These are phyloP conservation scores for Umimayanthus kanabou DNA, from an alignment of 92 coral and sea anemone species.

Conservation along the genomic window DNA sequence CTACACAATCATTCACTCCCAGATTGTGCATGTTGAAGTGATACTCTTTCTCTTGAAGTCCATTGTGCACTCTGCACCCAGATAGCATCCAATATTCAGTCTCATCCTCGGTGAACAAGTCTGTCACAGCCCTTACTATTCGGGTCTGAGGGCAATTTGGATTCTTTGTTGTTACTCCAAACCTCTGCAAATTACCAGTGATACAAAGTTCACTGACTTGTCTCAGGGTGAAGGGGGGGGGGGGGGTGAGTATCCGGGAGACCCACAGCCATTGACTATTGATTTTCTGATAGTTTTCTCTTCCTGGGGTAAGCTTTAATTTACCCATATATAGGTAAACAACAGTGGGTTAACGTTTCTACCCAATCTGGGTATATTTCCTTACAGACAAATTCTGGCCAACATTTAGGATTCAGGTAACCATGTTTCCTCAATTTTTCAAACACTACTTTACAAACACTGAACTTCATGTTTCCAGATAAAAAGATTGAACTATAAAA, in stretches of 20 bases:
- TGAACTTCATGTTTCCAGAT: too few relatives aligned
- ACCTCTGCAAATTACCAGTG: conserved; percentile 62
- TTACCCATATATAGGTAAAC: too few relatives aligned
- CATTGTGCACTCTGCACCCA: conserved; percentile 93
- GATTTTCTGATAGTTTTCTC: too few relatives aligned
- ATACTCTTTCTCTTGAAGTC: conserved; percentile 89
- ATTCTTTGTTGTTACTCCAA: conserved; percentile 86
- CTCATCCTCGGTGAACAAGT: conserved; percentile 82
- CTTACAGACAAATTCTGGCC: too few relatives aligned
- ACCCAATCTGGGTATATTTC: too few relatives aligned
- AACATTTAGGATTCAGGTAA: too few relatives aligned
- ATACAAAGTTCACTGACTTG: neutral
- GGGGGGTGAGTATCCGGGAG: neutral
- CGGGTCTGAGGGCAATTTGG: conserved; percentile 81
- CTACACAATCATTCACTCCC: conserved; percentile 79
- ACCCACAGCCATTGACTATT: neutral
- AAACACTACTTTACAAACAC: too few relatives aligned
- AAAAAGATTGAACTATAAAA: too few relatives aligned
- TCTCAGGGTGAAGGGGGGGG: neutral
- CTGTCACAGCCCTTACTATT: conserved; percentile 92
- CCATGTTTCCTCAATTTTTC: too few relatives aligned
- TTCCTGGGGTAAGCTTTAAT: neutral
- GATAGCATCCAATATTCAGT: conserved; percentile 93
- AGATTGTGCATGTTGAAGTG: conserved; percentile 82
- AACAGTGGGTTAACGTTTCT: too few relatives aligned